Percentiles rank a stretch among this genome's conserved stretches.
Evolutionary conservation across 2,113 vertebrate species (phyloP).

Genomic region (Protomyctophum bolini): DNA sequence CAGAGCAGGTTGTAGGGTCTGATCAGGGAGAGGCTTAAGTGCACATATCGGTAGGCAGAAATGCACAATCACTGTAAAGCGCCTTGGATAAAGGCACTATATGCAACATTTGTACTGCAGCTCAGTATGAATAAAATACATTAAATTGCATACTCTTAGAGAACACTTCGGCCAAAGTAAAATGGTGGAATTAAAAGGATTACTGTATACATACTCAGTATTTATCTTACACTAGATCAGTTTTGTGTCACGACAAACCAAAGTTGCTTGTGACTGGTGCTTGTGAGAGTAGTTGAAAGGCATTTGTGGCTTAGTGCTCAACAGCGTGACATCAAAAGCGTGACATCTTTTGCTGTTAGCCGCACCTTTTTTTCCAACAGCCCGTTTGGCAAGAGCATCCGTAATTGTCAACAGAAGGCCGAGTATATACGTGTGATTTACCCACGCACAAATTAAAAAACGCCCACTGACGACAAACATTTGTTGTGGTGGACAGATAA

Average conservation of each 20-base stretch:
- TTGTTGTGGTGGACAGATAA: conserved; percentile 23
- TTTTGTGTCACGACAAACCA: not conserved
- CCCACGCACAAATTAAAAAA: not conserved
- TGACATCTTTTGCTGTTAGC: too few relatives aligned
- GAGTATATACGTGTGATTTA: not conserved
- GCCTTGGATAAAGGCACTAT: too few relatives aligned
- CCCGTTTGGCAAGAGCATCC: not conserved
- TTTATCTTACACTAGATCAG: not conserved
- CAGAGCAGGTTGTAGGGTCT: too few relatives aligned
- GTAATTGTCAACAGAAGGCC: not conserved
- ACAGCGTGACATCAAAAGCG: not conserved
- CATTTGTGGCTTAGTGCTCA: not conserved
- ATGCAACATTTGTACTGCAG: too few relatives aligned
- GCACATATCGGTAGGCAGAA: too few relatives aligned
- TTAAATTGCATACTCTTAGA: not conserved
- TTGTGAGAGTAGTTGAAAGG: not conserved
- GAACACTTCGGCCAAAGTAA: not conserved
- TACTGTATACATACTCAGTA: not conserved
- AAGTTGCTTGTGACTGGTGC: not conserved
- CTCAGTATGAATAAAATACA: too few relatives aligned
- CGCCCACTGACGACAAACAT: conserved; percentile 3
- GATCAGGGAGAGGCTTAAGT: too few relatives aligned
- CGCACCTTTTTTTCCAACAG: too few relatives aligned
- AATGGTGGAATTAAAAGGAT: not conserved
- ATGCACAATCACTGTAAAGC: too few relatives aligned